Base-by-base conservation (phyloP, 2,888 invertebrate genomes). In the Trichopria drosophilae region DNA sequence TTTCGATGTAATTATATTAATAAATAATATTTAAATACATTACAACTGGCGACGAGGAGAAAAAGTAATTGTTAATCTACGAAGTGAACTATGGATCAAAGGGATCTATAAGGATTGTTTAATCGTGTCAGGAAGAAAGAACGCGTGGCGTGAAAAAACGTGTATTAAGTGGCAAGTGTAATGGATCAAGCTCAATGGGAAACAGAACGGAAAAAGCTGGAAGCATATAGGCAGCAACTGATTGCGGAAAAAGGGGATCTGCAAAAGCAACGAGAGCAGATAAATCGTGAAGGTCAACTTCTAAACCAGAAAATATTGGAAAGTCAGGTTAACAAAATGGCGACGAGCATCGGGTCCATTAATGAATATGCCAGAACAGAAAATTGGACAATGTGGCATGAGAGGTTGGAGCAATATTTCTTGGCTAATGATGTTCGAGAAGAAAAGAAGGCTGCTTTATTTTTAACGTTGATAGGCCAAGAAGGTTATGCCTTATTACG, bases 321-420 rank as follows among this genome's bases (percentile, higher is more conserved):
- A n/a, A n/a, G n/a, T n/a, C n/a, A n/a, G n/a, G n/a, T n/a, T n/a
- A n/a, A n/a, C 3, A 1, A 1, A n/a, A 44, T 44, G 44, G 44
- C 44, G 34, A 1, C 44, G 9, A 3, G 9, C 2, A 10, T 47
- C n/a, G 54, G 54, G 6, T 28, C 23, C 7, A 44, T 55, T 19
- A 44, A 40, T 13, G 44, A 55, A 18, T 55, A 42, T 15, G 18
- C 16, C n/a, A 12, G 37, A 4, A 18, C 12, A 13, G 55, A 49
- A 6, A 48, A 56, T 24, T 56, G 41, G 39, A 34, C 46, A 3
- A n/a, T 47, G 10, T 54, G 46, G 47, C 22, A 16, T 19, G 56
- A 56, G 18, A 23, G 53, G n/a, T 23, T 53, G 6, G 56, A 53
- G 15, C 53, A 54, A 28, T 57, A 37, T 43, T 36, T 52, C n/a